Evolutionary conservation across 2,888 invertebrate species (phyloP), one percentile per base, ranked within the genome.

Genomic region (Lypha dubia): DNA sequence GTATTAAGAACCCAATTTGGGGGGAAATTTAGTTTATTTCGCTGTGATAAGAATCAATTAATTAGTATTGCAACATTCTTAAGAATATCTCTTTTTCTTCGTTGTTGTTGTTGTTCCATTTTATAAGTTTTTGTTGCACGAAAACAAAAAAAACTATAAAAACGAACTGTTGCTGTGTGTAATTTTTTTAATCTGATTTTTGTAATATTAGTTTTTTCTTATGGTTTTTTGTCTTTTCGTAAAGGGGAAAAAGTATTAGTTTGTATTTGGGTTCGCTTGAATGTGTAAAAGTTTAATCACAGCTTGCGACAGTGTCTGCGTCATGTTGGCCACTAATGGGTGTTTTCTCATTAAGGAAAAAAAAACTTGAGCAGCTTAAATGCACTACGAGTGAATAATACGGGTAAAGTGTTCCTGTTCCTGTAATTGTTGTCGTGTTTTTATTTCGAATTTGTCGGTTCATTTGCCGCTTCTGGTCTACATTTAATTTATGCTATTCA

Each of bases 281-380:
- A 68, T 38, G 67, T 84, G 83, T 71, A 84, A 79, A 84, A 81
- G 68, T 81, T 77, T 81, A 84, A 84, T 81, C 84, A 81, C 84
- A 68, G 81, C 81, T 77, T 80, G 84, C 73, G 84, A 84, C 80
- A 77, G 8, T 11, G 28, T n/a, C 44, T 44, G 58, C 35, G 32
- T 58, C 58, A 17, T 77, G 81, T 74, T 81, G 71, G 60, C 63
- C 81, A 60, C 58, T 81, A 81, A 84, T 84, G 84, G 84, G 84
- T 77, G 84, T 84, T 84, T 84, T 77, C 77, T 84, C 70, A 81
- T 84, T 84, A 79, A n/a, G n/a, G n/a, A n/a, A n/a, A n/a, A n/a
- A n/a, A n/a, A 81, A 84, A 65, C 35, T 63, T 81, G 38, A n/a
- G 44, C 58, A 35, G 67, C 49, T 28, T 35, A 24, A 76, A 17